A percentile compares a stretch with the other conserved stretches of the same genome.
These are phyloP conservation scores for Cyaniris semiargus DNA, from an alignment of 2,888 invertebrate species.

Conservation along the genomic window DNA sequence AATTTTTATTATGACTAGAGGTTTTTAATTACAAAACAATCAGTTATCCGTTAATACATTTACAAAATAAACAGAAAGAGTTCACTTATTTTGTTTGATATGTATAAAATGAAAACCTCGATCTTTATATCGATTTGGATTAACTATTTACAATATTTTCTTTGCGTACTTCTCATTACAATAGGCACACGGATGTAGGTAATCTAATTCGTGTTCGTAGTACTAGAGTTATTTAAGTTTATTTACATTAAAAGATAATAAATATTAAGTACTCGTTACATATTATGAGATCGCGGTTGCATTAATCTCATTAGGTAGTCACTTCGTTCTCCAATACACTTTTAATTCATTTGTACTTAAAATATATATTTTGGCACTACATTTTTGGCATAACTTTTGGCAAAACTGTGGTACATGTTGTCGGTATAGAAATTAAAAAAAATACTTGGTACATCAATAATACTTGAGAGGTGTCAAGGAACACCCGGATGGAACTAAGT, in stretches of 20 bases:
- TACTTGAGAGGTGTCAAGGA: no score
- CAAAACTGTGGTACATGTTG: neutral
- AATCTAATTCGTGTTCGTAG: slow-evolving; percentile 53
- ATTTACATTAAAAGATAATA: slow-evolving; percentile 55
- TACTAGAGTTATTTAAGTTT: slow-evolving; percentile 21
- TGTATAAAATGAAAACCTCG: slow-evolving; percentile 78
- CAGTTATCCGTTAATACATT: slow-evolving; percentile 58
- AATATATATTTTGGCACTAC: slow-evolving; percentile 18
- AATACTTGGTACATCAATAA: no score
- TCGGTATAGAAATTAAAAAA: no score
- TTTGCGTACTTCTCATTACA: slow-evolving; percentile 48
- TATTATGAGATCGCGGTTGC: slow-evolving; percentile 58
- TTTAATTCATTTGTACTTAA: neutral
- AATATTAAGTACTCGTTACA: slow-evolving; percentile 42
- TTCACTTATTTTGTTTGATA: slow-evolving; percentile 69
- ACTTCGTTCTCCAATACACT: neutral
- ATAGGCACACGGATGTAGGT: slow-evolving; percentile 69
- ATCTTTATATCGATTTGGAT: slow-evolving; percentile 49
- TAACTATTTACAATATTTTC: slow-evolving; percentile 45
- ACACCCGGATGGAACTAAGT: no score
- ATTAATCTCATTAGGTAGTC: slow-evolving; percentile 56
- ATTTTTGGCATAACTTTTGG: slow-evolving; percentile 1
- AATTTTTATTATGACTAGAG: slow-evolving; percentile 86
- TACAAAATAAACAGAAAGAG: slow-evolving; percentile 68
- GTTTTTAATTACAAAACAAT: slow-evolving; percentile 84